Percentiles rank a stretch among this genome's conserved stretches.
Evolutionary conservation across 2,888 invertebrate species (phyloP).

Genomic region (Pterostichus niger): DNA sequence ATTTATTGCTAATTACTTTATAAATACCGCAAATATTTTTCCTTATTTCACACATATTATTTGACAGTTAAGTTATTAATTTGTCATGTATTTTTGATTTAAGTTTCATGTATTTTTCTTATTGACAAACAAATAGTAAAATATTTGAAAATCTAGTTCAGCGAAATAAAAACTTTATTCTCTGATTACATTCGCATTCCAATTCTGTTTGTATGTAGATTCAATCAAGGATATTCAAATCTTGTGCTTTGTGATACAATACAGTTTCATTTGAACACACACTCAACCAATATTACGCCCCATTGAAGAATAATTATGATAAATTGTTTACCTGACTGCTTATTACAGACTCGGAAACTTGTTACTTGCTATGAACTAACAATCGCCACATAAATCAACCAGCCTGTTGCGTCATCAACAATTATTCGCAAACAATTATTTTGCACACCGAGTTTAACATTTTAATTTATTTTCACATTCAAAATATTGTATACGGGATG

Average conservation of each 20-base stretch:
- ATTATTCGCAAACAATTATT: conserved; percentile 30
- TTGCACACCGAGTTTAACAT: background rate
- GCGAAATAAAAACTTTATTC: background rate
- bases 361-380: conserved; percentile 51
- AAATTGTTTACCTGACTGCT: conserved; percentile 31
- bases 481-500: no score
- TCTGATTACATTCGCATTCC: conserved; percentile 19
- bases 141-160: background rate
- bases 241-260: conserved; percentile 11
- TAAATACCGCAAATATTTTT: background rate
- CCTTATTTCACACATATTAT: conserved; percentile 1
- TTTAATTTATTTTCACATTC: no score
- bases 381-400: conserved; percentile 50
- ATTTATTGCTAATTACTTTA: background rate
- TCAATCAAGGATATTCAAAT: conserved; percentile 42
- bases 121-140: background rate
- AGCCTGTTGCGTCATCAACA: conserved; percentile 31
- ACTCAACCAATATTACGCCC: conserved; percentile 11
- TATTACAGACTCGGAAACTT: conserved; percentile 17
- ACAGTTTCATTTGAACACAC: conserved; percentile 12
- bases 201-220: conserved; percentile 19
- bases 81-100: conserved; percentile 9
- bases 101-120: background rate
- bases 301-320: conserved; percentile 37
- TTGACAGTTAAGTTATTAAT: background rate